phyloP scores from a whole-genome alignment of 2,888 invertebrate genomes.

The Neocrepidodera transversa region DNA sequence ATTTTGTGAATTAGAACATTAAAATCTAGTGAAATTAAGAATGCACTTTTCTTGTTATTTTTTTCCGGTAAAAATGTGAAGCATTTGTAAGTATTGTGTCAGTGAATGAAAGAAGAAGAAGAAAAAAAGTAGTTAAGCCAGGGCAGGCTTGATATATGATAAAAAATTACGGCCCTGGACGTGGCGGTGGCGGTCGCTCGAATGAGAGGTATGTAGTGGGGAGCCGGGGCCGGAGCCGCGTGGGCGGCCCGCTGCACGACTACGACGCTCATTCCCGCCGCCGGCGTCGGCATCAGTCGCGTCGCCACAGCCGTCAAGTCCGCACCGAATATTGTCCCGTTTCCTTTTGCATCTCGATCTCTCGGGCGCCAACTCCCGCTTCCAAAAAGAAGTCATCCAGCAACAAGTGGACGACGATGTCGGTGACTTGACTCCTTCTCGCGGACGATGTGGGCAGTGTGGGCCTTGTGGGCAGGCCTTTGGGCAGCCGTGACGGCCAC shows the following conservation, averaged over 20 bases:
- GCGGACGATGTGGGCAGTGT: conserved; percentile 39
- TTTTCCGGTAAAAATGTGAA: too few species aligned
- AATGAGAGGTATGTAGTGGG: conserved; percentile 37
- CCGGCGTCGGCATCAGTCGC: conserved; percentile 36
- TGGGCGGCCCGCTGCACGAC: conserved; percentile 54
- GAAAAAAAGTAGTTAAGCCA: background rate
- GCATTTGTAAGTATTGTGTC: too few species aligned
- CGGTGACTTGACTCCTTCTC: conserved; percentile 31
- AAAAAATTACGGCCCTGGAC: conserved; percentile 16
- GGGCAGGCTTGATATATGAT: background rate
- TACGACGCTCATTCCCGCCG: conserved; percentile 45
- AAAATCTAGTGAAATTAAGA: too few species aligned
- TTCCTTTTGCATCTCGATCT: conserved; percentile 31
- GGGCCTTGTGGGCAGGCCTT: conserved; percentile 48
- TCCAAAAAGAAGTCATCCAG: conserved; percentile 23
- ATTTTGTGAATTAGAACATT: too few species aligned
- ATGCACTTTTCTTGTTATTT: too few species aligned
- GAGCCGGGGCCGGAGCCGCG: conserved; percentile 46
- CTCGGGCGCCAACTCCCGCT: conserved; percentile 39
- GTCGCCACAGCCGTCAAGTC: conserved; percentile 28
- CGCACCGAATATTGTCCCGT: conserved; percentile 15
- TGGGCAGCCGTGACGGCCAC: conserved; percentile 60
- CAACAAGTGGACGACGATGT: conserved; percentile 37
- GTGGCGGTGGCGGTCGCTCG: conserved; percentile 22
- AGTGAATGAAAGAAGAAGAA: background rate